These are phyloP conservation scores for Triops cancriformis DNA, from an alignment of 1,140 invertebrate species.

Conservation along the genomic window DNA sequence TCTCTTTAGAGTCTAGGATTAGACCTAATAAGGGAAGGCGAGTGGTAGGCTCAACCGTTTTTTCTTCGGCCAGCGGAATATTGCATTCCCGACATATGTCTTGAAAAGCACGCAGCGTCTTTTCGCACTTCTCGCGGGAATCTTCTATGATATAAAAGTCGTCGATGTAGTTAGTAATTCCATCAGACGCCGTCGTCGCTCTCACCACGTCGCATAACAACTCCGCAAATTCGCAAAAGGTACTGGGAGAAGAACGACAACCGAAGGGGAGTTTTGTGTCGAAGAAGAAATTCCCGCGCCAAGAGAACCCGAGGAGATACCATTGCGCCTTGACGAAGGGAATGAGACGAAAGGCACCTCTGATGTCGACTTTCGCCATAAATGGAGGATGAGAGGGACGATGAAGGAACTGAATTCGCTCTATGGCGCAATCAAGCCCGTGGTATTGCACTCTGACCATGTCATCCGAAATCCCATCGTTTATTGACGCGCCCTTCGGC, in stretches of 20 bases:
- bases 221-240: not conserved
- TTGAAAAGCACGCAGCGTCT: not conserved
- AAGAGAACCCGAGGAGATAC: not conserved
- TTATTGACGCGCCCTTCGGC: not conserved
- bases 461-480: constrained; percentile 1
- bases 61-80: not conserved
- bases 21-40: not conserved
- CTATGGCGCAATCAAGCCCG: not conserved
- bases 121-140: not conserved
- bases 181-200: not conserved
- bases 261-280: constrained; percentile 5
- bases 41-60: not conserved
- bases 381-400: not conserved
- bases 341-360: not conserved
- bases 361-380: constrained; percentile 16
- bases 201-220: not conserved
- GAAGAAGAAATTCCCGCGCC: not conserved
- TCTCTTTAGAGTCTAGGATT: not conserved
- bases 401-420: not conserved
- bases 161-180: not conserved
- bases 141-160: not conserved
- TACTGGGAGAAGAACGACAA: not conserved
- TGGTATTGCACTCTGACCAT: not conserved
- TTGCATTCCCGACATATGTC: not conserved
- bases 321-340: not conserved